A percentile compares a stretch with the other conserved stretches of the same genome.
phyloP scores from a whole-genome alignment of 2,888 invertebrate species.

The Bellardia pandia region DNA sequence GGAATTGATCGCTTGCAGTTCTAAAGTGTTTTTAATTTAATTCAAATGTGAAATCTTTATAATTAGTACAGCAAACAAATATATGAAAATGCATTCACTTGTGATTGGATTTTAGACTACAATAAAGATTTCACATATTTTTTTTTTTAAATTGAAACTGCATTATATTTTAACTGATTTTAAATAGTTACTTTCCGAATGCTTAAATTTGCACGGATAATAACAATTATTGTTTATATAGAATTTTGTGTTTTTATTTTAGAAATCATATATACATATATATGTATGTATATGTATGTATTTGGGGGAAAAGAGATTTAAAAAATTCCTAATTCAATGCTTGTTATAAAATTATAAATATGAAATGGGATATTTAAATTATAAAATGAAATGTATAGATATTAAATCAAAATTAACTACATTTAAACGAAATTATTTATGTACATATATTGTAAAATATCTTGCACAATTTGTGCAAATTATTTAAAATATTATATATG shows the following conservation, averaged over 20 bases:
- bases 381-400: slow-evolving; percentile 26
- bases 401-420: slow-evolving; percentile 54
- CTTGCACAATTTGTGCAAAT: slow-evolving; percentile 64
- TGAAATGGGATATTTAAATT: slow-evolving; percentile 28
- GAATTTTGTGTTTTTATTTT: slow-evolving; percentile 4
- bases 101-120: slow-evolving; percentile 20
- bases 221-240: slow-evolving; percentile 17
- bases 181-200: slow-evolving; percentile 12
- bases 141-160: not conserved
- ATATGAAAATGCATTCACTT: slow-evolving; percentile 25
- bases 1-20: slow-evolving; percentile 15
- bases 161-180: slow-evolving; percentile 12
- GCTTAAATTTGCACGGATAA: slow-evolving; percentile 13
- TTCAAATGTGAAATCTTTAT: slow-evolving; percentile 11
- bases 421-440: slow-evolving; percentile 45
- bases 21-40: not conserved
- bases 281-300: not conserved
- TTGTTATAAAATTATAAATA: slow-evolving; percentile 23
- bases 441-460: slow-evolving; percentile 47
- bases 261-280: slow-evolving; percentile 13
- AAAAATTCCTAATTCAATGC: slow-evolving; percentile 1
- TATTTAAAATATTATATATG: slow-evolving; percentile 32
- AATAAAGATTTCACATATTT: slow-evolving; percentile 32
- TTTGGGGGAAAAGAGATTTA: slow-evolving; percentile 1
- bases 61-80: slow-evolving; percentile 1